Evolutionary conservation across 2,113 vertebrate genomes (phyloP).

Genomic region (human (Homo sapiens)): DNA sequence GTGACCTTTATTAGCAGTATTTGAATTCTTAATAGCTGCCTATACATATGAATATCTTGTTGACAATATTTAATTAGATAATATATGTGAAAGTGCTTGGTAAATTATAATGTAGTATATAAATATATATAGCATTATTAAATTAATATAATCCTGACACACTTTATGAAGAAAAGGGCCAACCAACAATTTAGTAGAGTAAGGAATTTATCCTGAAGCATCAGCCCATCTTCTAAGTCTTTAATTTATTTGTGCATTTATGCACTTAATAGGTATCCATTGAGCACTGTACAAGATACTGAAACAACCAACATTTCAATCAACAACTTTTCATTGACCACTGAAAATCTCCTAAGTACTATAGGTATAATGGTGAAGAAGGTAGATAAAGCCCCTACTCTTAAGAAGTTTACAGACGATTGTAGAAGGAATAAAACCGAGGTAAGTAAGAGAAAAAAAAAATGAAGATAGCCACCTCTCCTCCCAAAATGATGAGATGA

Average conservation of each 20-base stretch:
- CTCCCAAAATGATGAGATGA: not conserved
- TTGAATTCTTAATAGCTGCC: not conserved
- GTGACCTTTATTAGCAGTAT: not conserved
- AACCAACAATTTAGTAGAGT: not conserved
- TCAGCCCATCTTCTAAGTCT: not conserved
- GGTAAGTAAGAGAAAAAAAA: not conserved
- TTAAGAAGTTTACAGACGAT: not conserved
- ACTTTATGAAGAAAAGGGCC: not conserved
- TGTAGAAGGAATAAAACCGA: not conserved
- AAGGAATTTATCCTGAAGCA: not conserved
- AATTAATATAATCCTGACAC: not conserved
- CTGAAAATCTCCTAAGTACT: not conserved
- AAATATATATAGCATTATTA: not conserved
- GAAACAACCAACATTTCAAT: not conserved
- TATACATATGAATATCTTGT: not conserved
- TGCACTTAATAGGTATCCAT: not conserved
- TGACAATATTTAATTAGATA: not conserved
- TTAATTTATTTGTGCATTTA: not conserved
- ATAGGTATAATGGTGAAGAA: not conserved
- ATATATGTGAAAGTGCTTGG: not conserved
- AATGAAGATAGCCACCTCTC: not conserved
- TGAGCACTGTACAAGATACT: not conserved
- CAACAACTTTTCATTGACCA: not conserved
- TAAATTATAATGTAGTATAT: not conserved
- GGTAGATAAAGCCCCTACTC: not conserved